Percentiles rank a stretch among this genome's conserved stretches.
Evolutionary conservation across 2,888 invertebrate genomes (phyloP).

Genomic region (Drosophila tanythrix): DNA sequence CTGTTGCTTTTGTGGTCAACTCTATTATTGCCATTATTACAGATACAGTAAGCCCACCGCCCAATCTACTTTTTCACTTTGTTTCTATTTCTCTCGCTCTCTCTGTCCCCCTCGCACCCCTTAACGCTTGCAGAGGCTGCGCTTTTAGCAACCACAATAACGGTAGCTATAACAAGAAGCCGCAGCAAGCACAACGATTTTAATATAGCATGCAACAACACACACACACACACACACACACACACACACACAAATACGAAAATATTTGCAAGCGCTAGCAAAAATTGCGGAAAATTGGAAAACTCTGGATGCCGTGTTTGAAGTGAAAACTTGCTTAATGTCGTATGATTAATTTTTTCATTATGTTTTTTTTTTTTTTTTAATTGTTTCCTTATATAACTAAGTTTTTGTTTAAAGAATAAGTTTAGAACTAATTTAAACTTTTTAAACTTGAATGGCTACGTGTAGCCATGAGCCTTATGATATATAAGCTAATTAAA

Average conservation of each 20-base stretch:
- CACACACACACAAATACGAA: not conserved
- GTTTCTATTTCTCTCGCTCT: not conserved
- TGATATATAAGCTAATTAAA: not conserved
- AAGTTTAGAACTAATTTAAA: not conserved
- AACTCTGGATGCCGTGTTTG: not conserved
- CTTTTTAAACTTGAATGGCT: not conserved
- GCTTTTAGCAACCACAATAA: constrained; percentile 24
- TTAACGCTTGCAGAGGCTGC: constrained; percentile 22
- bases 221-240: constrained; percentile 5
- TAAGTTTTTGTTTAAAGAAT: not conserved
- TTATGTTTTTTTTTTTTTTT: not conserved
- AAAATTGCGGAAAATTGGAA: not conserved
- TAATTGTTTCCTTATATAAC: not conserved
- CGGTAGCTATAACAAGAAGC: constrained; percentile 14
- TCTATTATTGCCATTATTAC: constrained; percentile 52
- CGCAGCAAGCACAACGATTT: constrained; percentile 39
- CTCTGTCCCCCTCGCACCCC: not conserved
- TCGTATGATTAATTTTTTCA: not conserved
- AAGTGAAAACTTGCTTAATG: not conserved
- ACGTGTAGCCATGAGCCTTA: not conserved
- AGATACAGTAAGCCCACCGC: constrained; percentile 1
- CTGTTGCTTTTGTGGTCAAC: constrained; percentile 56
- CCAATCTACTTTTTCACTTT: not conserved
- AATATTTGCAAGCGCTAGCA: constrained; percentile 3
- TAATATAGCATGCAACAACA: constrained; percentile 36